A percentile compares a stretch with the other conserved stretches of the same genome.
Evolutionary conservation across 2,113 vertebrate species (phyloP).

Genomic region (Cyprinodon variegatus): DNA sequence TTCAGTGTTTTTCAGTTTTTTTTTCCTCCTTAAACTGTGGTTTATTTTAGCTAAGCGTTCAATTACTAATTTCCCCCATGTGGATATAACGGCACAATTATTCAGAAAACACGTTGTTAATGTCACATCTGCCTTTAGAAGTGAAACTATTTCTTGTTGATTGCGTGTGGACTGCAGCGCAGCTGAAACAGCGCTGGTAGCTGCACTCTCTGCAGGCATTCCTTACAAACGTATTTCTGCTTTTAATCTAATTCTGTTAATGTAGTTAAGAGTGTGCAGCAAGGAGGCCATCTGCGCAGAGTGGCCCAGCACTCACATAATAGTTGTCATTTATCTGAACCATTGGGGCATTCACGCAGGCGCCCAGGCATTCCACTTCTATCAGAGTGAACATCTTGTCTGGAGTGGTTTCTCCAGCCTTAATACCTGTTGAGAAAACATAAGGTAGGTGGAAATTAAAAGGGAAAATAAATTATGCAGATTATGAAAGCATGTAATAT

Average conservation of each 20-base stretch:
- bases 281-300: conserved; percentile 13
- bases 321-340: conserved; percentile 99
- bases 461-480: not conserved
- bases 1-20: not conserved
- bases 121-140: conserved; percentile 7
- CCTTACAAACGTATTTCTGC: conserved; percentile 15
- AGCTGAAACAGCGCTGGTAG: not conserved
- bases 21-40: too few species aligned
- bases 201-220: conserved; percentile 14
- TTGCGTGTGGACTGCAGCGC: not conserved
- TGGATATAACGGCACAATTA: conserved; percentile 1
- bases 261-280: conserved; percentile 11
- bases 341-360: conserved; percentile 98
- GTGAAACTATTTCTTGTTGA: not conserved
- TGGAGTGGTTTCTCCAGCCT: conserved; percentile 92
- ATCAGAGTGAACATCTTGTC: conserved; percentile 94
- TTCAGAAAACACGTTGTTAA: conserved; percentile 17
- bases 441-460: not conserved
- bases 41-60: conserved; percentile 13
- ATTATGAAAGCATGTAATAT: not conserved
- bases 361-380: conserved; percentile 97
- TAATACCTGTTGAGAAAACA: conserved; percentile 86
- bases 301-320: conserved; percentile 86
- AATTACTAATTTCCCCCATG: conserved; percentile 6
- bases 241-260: conserved; percentile 46